A percentile compares a stretch with the other conserved stretches of the same genome.
phyloP scores from a whole-genome alignment of 2,888 invertebrate genomes.

The Campoletis raptor region DNA sequence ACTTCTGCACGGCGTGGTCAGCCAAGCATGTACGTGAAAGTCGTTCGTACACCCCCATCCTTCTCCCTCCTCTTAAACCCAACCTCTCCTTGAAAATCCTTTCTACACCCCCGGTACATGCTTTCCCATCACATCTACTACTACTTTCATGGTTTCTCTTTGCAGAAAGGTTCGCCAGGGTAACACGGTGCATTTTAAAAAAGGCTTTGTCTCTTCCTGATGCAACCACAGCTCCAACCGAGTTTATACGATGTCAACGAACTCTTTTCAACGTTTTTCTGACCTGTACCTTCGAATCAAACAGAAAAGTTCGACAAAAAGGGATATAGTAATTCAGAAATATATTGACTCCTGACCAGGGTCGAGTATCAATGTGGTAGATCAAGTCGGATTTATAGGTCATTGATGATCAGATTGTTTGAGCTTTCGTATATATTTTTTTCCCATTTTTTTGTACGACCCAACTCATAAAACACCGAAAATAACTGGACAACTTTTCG shows the following conservation, averaged over 20 bases:
- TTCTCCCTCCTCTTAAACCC: constrained; percentile 23
- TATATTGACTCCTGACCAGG: not conserved
- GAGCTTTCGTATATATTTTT: not conserved
- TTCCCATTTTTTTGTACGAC: constrained; percentile 14
- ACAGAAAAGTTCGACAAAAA: not conserved
- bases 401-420: not conserved
- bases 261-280: not conserved
- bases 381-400: not conserved
- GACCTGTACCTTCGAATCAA: not conserved
- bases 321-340: not conserved
- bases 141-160: constrained; percentile 39
- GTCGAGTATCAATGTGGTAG: constrained; percentile 24
- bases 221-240: constrained; percentile 38
- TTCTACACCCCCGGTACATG: constrained; percentile 54
- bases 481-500: constrained; percentile 20
- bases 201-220: constrained; percentile 58
- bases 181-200: constrained; percentile 63
- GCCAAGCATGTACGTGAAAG: constrained; percentile 72
- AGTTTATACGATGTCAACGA: constrained; percentile 39
- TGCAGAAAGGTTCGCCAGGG: constrained; percentile 51
- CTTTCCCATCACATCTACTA: constrained; percentile 46
- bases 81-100: constrained; percentile 49
- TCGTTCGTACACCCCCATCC: constrained; percentile 44
- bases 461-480: not conserved
- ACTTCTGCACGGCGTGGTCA: constrained; percentile 75